A percentile compares a stretch with the other conserved stretches of the same genome.
Conservation (phyloP, 2,888 invertebrate genomes). For the Hyles lineata region DNA sequence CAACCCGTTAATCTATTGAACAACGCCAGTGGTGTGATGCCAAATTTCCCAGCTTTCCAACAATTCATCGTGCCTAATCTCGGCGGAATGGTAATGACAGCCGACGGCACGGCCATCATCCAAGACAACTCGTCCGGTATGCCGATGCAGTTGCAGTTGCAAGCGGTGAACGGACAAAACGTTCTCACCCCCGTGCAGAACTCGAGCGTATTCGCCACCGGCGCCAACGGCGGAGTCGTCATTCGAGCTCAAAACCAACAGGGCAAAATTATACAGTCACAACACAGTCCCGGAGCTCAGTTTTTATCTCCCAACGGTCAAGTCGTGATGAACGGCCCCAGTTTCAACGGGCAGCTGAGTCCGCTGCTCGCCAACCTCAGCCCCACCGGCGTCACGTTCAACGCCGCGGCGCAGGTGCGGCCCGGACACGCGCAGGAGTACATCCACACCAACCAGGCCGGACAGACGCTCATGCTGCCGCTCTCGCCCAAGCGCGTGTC, state of each 20-base stretch:
- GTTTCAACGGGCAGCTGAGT: slow-evolving; percentile 90
- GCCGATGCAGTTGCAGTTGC: slow-evolving; percentile 90
- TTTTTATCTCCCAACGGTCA: slow-evolving; percentile 91
- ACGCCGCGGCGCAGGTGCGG: slow-evolving; percentile 81
- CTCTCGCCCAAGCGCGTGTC: slow-evolving; percentile 86
- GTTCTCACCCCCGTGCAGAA: slow-evolving; percentile 90
- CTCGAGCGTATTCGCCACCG: slow-evolving; percentile 86
- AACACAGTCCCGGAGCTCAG: slow-evolving; percentile 88
- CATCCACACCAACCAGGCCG: slow-evolving; percentile 88
- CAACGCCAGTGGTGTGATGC: slow-evolving; percentile 87
- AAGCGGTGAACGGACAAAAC: slow-evolving; percentile 92
- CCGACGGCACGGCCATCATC: slow-evolving; percentile 91
- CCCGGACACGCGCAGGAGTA: slow-evolving; percentile 88
- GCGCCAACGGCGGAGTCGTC: slow-evolving; percentile 91
- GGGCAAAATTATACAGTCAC: slow-evolving; percentile 88
- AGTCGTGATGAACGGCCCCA: slow-evolving; percentile 90
- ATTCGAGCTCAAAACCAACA: slow-evolving; percentile 90
- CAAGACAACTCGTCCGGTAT: slow-evolving; percentile 88
- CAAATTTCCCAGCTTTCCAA: slow-evolving; percentile 91
- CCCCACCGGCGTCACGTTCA: slow-evolving; percentile 88
- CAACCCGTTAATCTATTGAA: slow-evolving; percentile 94
- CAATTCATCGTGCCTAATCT: slow-evolving; percentile 93
- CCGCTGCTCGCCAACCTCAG: slow-evolving; percentile 91
- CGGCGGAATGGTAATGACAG: slow-evolving; percentile 93
- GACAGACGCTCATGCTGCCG: slow-evolving; percentile 90